Percentiles rank a stretch among this genome's conserved stretches.
phyloP scores from a whole-genome alignment of 2,113 vertebrate genomes.

The Syngnathus scovelli region DNA sequence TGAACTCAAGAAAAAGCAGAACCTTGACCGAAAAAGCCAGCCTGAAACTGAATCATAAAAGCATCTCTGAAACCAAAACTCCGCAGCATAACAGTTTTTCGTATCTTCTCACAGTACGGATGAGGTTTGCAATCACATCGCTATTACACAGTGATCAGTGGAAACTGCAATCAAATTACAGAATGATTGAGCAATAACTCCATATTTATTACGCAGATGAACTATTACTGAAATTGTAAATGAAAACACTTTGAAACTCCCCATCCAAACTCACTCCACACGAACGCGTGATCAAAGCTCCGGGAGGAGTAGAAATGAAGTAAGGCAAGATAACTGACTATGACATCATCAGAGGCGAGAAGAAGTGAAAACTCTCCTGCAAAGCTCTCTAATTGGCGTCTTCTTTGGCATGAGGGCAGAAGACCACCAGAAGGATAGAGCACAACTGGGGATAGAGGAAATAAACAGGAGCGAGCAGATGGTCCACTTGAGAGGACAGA shows the following conservation, averaged over 20 bases:
- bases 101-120: neutral
- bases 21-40: too few relatives aligned
- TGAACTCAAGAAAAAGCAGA: too few relatives aligned
- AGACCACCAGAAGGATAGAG: constrained; percentile 71
- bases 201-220: neutral
- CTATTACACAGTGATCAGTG: neutral
- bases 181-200: neutral
- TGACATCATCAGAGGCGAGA: constrained; percentile 57
- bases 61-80: neutral
- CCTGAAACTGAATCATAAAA: neutral
- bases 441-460: constrained; percentile 68
- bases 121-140: neutral
- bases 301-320: constrained; percentile 12
- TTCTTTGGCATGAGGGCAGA: constrained; percentile 68
- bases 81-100: neutral
- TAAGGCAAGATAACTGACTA: constrained; percentile 44
- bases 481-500: constrained; percentile 66
- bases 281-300: neutral
- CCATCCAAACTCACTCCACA: neutral
- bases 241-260: neutral
- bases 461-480: constrained; percentile 73
- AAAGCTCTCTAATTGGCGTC: constrained; percentile 74
- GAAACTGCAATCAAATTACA: neutral
- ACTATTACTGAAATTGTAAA: neutral
- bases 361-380: constrained; percentile 63